Evolutionary conservation across 2,797 vertebrate species (phyloP).

Genomic region (Micrastur ruficollis): DNA sequence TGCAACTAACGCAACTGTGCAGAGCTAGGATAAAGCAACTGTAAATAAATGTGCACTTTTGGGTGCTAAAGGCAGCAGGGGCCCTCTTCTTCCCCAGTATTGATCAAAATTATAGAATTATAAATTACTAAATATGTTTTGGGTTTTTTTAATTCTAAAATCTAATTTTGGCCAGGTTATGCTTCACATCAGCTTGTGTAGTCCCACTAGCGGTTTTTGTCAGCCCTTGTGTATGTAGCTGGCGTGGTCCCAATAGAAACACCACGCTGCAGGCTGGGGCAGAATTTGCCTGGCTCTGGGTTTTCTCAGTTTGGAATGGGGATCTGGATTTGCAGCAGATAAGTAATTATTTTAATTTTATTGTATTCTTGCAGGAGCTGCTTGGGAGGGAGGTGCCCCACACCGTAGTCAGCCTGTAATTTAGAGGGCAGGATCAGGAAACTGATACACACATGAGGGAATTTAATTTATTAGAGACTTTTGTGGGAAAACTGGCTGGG

Average conservation of each 20-base stretch:
- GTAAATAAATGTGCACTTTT: fast-evolving
- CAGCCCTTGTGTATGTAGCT: no score
- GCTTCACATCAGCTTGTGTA: fast-evolving
- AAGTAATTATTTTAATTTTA: neutral
- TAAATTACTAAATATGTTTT: neutral
- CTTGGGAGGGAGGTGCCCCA: neutral
- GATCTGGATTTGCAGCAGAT: neutral
- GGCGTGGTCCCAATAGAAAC: neutral
- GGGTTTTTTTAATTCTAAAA: neutral
- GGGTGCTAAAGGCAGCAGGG: neutral
- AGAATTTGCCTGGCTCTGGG: neutral
- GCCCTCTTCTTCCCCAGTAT: neutral
- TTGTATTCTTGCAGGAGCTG: neutral
- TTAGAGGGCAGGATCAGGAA: neutral
- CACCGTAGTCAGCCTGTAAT: neutral
- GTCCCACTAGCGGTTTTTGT: neutral
- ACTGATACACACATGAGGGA: fast-evolving
- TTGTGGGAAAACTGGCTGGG: neutral
- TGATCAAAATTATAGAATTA: neutral
- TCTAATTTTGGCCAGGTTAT: neutral
- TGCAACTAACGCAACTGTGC: neutral
- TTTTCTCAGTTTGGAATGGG: neutral
- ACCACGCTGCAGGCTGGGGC: neutral
- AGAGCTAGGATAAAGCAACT: neutral
- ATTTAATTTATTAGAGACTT: neutral